A percentile compares a stretch with the other conserved stretches of the same genome.
Conservation (phyloP, 2,113 vertebrate species). For the Nycticebus coucang region DNA sequence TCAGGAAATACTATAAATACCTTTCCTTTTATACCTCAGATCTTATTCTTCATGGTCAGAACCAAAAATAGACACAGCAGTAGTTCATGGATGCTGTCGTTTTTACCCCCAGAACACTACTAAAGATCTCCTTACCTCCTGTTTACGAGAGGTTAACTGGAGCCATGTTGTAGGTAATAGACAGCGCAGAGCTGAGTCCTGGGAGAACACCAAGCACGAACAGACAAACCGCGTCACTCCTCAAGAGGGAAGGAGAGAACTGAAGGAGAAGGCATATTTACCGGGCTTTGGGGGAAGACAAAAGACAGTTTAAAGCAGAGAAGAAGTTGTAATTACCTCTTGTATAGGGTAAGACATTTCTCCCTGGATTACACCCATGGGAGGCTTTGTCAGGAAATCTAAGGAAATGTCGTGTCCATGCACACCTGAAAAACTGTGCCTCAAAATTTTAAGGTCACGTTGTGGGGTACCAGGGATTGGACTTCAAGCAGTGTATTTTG, state of each 20-base stretch:
- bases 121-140: not conserved
- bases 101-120: not conserved
- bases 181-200: not conserved
- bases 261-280: not conserved
- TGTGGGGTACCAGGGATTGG: no score
- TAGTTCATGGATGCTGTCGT: not conserved
- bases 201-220: not conserved
- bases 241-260: not conserved
- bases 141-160: not conserved
- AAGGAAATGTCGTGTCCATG: no score
- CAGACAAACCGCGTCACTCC: not conserved
- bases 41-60: conserved; percentile 47
- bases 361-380: no score
- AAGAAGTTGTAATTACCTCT: no score
- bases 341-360: not conserved
- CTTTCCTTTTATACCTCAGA: conserved; percentile 55
- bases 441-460: no score
- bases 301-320: not conserved
- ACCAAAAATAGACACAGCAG: conserved; percentile 43
- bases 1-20: conserved; percentile 78
- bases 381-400: no score
- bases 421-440: no score
- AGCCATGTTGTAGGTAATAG: not conserved
- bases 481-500: no score
- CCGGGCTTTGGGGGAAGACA: not conserved